A percentile compares a stretch with the other conserved stretches of the same genome.
Conservation (phyloP, 2,888 invertebrate species). For the Tiliacea aurago region DNA sequence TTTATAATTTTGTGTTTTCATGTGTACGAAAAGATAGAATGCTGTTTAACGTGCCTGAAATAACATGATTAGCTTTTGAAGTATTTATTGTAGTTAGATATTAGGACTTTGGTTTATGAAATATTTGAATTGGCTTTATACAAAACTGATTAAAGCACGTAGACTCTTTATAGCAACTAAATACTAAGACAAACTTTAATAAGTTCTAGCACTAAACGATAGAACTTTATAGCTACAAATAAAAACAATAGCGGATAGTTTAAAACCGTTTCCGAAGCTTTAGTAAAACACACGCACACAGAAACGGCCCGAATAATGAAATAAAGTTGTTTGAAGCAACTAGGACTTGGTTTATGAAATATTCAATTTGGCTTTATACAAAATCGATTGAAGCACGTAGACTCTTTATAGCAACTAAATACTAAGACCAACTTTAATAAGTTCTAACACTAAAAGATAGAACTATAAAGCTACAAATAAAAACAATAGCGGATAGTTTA, state of each 20-base stretch:
- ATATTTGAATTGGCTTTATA: not conserved
- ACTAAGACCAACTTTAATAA: constrained; percentile 10
- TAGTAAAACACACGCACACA: constrained; percentile 69
- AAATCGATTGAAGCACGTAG: not conserved
- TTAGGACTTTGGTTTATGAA: not conserved
- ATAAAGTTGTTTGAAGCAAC: constrained; percentile 88
- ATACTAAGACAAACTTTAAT: constrained; percentile 7
- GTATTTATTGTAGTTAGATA: not conserved
- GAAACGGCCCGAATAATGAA: constrained; percentile 76
- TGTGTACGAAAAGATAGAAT: constrained; percentile 36
- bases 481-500: constrained; percentile 59
- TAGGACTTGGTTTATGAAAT: constrained; percentile 46
- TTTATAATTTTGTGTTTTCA: constrained; percentile 49
- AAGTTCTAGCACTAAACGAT: constrained; percentile 12
- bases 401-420: not conserved
- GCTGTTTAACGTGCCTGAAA: constrained; percentile 23
- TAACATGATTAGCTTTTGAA: constrained; percentile 21
- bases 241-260: constrained; percentile 59
- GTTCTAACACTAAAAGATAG: constrained; percentile 8
- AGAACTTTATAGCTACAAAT: constrained; percentile 23
- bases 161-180: not conserved
- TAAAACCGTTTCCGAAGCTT: constrained; percentile 54
- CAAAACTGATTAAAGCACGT: not conserved
- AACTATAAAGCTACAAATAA: constrained; percentile 31
- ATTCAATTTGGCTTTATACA: not conserved